phyloP scores from a whole-genome alignment of 2,888 invertebrate genomes.

The Lordiphosa fenestrarum region DNA sequence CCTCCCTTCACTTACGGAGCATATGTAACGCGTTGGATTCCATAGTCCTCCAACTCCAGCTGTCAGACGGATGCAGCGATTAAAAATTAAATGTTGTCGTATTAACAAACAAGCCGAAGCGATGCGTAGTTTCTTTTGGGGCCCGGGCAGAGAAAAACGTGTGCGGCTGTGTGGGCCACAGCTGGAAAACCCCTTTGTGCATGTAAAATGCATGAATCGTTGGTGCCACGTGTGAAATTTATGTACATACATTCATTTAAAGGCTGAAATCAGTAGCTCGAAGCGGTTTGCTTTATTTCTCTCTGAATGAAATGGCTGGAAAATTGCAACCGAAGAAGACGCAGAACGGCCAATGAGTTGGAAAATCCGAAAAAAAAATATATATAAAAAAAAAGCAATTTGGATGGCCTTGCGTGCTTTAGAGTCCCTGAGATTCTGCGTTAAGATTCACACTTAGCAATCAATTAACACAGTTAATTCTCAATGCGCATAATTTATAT shows the following conservation, averaged over 20 bases:
- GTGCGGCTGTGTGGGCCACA: background rate
- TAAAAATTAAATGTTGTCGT: constrained; percentile 74
- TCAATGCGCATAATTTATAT: background rate
- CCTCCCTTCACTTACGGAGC: constrained; percentile 60
- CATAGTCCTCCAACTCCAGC: constrained; percentile 23
- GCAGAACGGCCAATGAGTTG: constrained; percentile 44
- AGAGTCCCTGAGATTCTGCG: background rate
- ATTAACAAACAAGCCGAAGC: constrained; percentile 62
- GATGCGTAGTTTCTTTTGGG: constrained; percentile 5
- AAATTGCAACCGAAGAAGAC: constrained; percentile 39
- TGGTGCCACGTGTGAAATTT: constrained; percentile 71
- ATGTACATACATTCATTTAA: constrained; percentile 70
- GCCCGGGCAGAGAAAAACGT: background rate
- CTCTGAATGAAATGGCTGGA: constrained; percentile 52
- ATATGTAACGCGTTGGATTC: constrained; percentile 58
- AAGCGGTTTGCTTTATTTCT: background rate
- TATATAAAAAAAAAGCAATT: too few species aligned
- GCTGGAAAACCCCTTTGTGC: constrained; percentile 57
- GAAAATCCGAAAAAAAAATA: constrained; percentile 31
- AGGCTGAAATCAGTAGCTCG: constrained; percentile 7
- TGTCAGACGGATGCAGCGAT: constrained; percentile 61
- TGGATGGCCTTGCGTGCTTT: constrained; percentile 8
- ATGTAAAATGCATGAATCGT: constrained; percentile 64
- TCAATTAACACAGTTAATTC: constrained; percentile 39
- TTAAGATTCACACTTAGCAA: constrained; percentile 8